These are phyloP conservation scores for Bombus turneri DNA, from an alignment of 1,140 invertebrate species.

Conservation along the genomic window DNA sequence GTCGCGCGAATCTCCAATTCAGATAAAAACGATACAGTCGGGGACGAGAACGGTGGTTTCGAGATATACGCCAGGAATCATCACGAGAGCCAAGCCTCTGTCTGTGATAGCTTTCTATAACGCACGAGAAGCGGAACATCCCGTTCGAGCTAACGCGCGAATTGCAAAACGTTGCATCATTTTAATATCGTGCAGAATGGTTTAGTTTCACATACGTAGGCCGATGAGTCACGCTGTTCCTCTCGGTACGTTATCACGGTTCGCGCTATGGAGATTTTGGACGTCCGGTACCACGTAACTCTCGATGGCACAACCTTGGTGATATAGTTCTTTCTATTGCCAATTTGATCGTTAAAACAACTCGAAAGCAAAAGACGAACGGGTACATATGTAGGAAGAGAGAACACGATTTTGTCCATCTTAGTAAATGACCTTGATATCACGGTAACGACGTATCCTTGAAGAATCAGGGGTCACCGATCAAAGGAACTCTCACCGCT, in stretches of 20 bases:
- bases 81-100: neutral
- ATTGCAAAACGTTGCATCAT: constrained; percentile 54
- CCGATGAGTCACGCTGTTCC: constrained; percentile 54
- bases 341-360: neutral
- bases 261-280: constrained; percentile 7
- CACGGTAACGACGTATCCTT: constrained; percentile 14
- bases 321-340: neutral
- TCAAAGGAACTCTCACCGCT: constrained; percentile 36
- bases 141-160: neutral
- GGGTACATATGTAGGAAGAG: neutral
- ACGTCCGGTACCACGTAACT: constrained; percentile 1
- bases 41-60: neutral
- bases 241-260: constrained; percentile 50
- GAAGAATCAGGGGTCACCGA: neutral
- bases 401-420: neutral
- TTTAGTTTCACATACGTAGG: constrained; percentile 58
- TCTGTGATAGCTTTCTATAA: neutral
- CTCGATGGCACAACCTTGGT: neutral
- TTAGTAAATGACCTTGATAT: neutral
- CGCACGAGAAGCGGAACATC: neutral
- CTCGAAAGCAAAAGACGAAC: neutral
- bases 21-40: constrained; percentile 28
- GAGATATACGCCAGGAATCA: constrained; percentile 3
- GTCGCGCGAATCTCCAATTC: constrained; percentile 35
- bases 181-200: constrained; percentile 55